Evolutionary conservation across 2,113 vertebrate species (phyloP).

Genomic region (Sander vitreus): DNA sequence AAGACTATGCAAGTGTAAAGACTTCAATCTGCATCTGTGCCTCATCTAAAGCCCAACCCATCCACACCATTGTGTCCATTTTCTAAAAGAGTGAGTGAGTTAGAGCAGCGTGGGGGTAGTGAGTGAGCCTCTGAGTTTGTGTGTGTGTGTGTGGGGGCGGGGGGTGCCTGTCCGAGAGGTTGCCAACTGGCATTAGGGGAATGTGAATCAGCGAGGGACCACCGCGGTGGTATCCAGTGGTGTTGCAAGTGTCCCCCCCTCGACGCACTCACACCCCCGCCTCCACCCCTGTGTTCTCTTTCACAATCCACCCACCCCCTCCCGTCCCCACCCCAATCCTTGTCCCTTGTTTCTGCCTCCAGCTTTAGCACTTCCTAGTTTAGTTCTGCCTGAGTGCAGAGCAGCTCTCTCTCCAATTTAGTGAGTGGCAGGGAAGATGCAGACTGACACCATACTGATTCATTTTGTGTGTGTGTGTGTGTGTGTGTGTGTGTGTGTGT

Average conservation of each 20-base stretch:
- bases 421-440: constrained; percentile 87
- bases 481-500: not conserved
- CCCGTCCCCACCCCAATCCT: constrained; percentile 1
- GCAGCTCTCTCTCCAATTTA: constrained; percentile 87
- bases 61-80: constrained; percentile 71
- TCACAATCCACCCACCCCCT: constrained; percentile 38
- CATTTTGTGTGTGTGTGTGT: constrained; percentile 11
- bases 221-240: constrained; percentile 75
- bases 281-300: constrained; percentile 47
- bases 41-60: constrained; percentile 55
- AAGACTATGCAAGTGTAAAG: constrained; percentile 55
- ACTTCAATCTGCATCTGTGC: constrained; percentile 57
- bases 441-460: constrained; percentile 70
- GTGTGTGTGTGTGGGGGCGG: not conserved
- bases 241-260: constrained; percentile 47
- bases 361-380: constrained; percentile 91
- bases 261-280: not conserved
- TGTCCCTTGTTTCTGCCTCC: constrained; percentile 68
- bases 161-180: constrained; percentile 76
- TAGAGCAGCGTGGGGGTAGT: constrained; percentile 39
- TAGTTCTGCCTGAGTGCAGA: constrained; percentile 91
- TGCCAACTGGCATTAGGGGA: constrained; percentile 84
- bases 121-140: constrained; percentile 15
- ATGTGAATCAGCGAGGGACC: constrained; percentile 76
- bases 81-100: constrained; percentile 61